Evolutionary conservation across 2,888 invertebrate genomes (phyloP), one percentile per base, ranked within the genome.

Genomic region (Tinea semifulvella): DNA sequence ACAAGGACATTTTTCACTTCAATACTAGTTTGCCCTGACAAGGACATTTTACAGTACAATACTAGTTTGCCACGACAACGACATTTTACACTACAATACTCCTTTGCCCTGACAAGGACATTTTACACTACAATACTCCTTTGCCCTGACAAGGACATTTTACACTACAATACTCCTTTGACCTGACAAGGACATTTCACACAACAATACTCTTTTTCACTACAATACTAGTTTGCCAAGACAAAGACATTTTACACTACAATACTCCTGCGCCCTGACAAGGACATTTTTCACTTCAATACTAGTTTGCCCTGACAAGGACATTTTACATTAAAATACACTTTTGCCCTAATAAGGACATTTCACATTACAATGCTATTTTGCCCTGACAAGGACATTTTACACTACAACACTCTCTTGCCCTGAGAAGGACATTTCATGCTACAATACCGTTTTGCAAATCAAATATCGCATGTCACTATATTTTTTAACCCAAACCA

Each of bases 111-210:
- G 14, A 45, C 8, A 42, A 45, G 22, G 31, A 13, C 40, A n/a
- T 17, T 10, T 26, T 27, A 27, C 25, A 42, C 42, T 25, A 49
- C 39, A 44, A 16, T 8, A 18, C 18, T 36, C 20, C 35, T 39
- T 46, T 31, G 49, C 45, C 42, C 48, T 52, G 42, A 49, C 38
- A 51, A 52, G 46, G 35, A 36, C 51, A 16, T 31, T 27, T 35
- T 6, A 16, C 8, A 43, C 48, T 46, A 46, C 44, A 46, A 17
- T 39, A 36, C 39, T 16, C 16, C 18, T 13, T 49, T 25, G 49
- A 46, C 46, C 43, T 47, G 43, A 48, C 11, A 49, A 48, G 48
- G 44, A 27, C 40, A 17, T 6, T 35, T 35, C 16, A 14, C 6
- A 8, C 35, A 35, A 3, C 10, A 35, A 35, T 35, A 16, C 14